phyloP scores from a whole-genome alignment of 2,113 vertebrate genomes.

The Hemiprocne comata region DNA sequence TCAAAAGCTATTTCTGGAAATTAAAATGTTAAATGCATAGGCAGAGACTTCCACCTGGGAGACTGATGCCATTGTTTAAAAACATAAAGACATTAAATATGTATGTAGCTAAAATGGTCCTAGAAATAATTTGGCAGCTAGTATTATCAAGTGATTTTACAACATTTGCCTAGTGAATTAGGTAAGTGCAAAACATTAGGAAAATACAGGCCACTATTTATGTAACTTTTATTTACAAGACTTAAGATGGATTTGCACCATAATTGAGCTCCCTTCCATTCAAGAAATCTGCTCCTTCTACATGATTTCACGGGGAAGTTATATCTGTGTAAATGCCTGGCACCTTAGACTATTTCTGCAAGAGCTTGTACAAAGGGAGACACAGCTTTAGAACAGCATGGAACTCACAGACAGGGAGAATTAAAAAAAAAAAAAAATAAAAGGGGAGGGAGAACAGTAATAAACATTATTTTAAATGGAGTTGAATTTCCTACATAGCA shows the following conservation, averaged over 20 bases:
- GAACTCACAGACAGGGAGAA: not conserved
- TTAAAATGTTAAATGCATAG: not conserved
- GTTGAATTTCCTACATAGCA: not conserved
- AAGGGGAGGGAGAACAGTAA: rapidly evolving
- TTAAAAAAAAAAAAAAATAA: not conserved
- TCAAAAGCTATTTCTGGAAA: not conserved
- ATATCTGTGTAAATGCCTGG: not conserved
- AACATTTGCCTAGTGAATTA: not conserved
- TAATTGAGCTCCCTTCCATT: not conserved
- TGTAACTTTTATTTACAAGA: not conserved
- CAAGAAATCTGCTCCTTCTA: not conserved
- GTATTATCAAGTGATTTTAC: not conserved
- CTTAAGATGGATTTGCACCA: not conserved
- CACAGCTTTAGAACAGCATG: not conserved
- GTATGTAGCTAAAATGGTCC: not conserved
- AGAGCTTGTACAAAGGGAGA: not conserved
- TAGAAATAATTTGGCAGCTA: not conserved
- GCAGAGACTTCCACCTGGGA: not conserved
- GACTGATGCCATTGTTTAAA: not conserved
- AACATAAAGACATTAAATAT: not conserved
- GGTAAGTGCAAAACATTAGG: not conserved
- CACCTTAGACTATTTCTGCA: not conserved
- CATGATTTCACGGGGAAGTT: not conserved
- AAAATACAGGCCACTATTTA: not conserved
- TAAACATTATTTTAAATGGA: not conserved